phyloP scores from a whole-genome alignment of 2,888 invertebrate species.

The Thysanoteuthis rhombus region DNA sequence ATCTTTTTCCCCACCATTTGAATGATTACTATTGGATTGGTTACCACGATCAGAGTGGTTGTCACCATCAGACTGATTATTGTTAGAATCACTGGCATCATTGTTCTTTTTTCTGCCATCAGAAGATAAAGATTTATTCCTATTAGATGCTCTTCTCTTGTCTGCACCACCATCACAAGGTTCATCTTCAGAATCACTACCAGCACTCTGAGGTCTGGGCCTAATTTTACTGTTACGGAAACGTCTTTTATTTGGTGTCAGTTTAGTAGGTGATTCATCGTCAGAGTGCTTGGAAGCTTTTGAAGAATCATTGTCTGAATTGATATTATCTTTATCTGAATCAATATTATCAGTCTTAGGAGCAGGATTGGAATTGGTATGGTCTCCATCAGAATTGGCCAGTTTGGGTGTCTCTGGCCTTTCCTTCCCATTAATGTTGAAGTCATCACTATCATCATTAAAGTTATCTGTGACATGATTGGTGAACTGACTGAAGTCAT shows the following conservation, averaged over 20 bases:
- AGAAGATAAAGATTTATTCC: conserved; percentile 14
- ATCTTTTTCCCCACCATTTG: conserved; percentile 25
- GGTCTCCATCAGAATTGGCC: not conserved
- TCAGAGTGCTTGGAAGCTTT: not conserved
- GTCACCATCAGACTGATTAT: not conserved
- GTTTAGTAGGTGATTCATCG: not conserved
- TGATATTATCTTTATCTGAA: not conserved
- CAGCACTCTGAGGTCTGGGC: not conserved
- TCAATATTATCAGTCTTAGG: not conserved
- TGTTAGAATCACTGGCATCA: conserved; percentile 1
- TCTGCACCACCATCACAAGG: conserved; percentile 1
- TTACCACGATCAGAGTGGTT: conserved; percentile 13
- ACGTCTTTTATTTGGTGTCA: conserved; percentile 12
- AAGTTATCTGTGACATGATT: not conserved
- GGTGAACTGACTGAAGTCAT: conserved; percentile 14
- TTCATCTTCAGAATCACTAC: conserved; percentile 20
- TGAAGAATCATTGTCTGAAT: conserved; percentile 12
- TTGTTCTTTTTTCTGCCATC: not conserved
- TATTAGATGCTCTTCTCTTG: not conserved
- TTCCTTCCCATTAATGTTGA: not conserved
- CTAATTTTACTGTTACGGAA: conserved; percentile 1
- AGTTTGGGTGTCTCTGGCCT: not conserved
- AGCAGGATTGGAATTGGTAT: too few relatives aligned
- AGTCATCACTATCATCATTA: not conserved
- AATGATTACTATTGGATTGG: not conserved